Evolutionary conservation across 64 coral and sea anemone genomes (phyloP), one percentile per base, ranked within the genome.

Genomic region (Montipora capricornis): DNA sequence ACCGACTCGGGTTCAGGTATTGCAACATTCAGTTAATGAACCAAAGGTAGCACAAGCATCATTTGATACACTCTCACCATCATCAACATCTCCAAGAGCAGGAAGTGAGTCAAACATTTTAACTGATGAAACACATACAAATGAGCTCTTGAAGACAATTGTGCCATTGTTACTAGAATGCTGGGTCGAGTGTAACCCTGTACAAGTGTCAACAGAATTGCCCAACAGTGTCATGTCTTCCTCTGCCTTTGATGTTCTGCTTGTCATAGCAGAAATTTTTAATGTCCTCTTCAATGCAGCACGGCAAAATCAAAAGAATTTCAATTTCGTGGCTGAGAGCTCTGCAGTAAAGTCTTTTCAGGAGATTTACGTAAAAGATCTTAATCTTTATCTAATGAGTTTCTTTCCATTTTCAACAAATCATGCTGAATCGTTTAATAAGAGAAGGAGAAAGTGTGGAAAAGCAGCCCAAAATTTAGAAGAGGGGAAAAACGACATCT

Each of bases 111-210:
- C 8, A 45, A 86, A 90, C 49, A 88, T 58, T 84, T 87, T 88
- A 46, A 79, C 77, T 78, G 88, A 82, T 66, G 16, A 82, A 20
- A 51, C 75, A 49, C 44, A 82, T 26, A 20, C 75, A 6, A 94
- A 92, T 55, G 87, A 95, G 4, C 92, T 99, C 78, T 94, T 92
- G 20, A 74, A 92, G 57, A 74, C 62, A 4, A 87, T 99, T 68
- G 76, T 96, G 20, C 98, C 98, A 44, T 70, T 96, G 49, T 79
- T 99, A 47, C 69, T 99, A 12, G 98, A 99, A 77, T 99, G 83
- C 62, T 99, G 98, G 98, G 87, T 99, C 19, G 95, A 99, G 66
- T 99, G 94, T 51, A 96, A 89, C 68, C 95, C 98, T 37, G 83
- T 92, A 5, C 83, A 99, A 80, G 87, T 99, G 60, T 45, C 77